A percentile compares a stretch with the other conserved stretches of the same genome.
Conservation (phyloP, 2,113 vertebrate species). For the Passer montanus region DNA sequence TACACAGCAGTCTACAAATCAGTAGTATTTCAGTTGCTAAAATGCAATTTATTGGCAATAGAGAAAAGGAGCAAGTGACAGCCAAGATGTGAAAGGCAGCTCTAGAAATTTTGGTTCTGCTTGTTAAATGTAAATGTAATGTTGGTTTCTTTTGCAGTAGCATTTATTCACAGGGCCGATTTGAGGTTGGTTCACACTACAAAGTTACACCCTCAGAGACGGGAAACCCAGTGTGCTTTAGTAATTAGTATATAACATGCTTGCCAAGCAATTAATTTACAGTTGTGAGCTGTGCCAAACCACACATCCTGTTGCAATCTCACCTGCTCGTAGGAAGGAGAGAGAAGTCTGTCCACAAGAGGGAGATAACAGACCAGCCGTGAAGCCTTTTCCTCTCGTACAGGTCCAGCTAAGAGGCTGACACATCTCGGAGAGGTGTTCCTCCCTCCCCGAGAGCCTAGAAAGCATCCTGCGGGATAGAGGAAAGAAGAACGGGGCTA, state of each 20-base stretch:
- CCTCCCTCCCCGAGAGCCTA: background rate
- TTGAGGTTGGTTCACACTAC: background rate
- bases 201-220: background rate
- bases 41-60: background rate
- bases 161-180: rapidly evolving
- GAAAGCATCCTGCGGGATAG: background rate
- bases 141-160: background rate
- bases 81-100: background rate
- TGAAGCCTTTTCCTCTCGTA: rapidly evolving
- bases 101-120: background rate
- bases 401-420: rapidly evolving
- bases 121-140: background rate
- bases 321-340: rapidly evolving
- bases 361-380: conserved; percentile 12
- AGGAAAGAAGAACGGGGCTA: background rate
- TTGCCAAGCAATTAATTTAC: background rate
- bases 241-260: background rate
- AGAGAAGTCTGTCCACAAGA: conserved; percentile 11
- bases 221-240: background rate
- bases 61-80: background rate
- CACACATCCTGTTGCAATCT: background rate
- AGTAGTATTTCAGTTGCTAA: background rate
- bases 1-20: background rate
- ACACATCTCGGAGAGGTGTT: rapidly evolving
- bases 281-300: background rate